Evolutionary conservation across 2,113 vertebrate species (phyloP).

Genomic region (Neodon shergylaensis): DNA sequence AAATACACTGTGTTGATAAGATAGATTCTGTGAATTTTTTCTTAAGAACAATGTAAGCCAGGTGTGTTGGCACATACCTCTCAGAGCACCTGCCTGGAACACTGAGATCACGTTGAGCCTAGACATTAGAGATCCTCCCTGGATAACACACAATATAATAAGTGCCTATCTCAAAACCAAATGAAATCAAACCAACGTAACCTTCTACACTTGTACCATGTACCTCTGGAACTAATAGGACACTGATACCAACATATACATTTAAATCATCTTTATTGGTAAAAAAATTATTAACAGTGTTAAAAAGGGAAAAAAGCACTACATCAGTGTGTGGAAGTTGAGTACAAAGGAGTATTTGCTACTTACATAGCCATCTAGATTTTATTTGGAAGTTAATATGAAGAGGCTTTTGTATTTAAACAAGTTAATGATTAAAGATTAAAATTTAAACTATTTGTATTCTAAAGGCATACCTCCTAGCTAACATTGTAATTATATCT

Average conservation of each 20-base stretch:
- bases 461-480: conserved; percentile 58
- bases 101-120: too few relatives aligned
- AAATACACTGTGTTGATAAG: neutral
- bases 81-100: neutral
- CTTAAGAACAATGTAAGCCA: neutral
- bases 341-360: conserved; percentile 7
- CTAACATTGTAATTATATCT: conserved; percentile 86
- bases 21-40: neutral
- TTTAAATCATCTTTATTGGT: conserved; percentile 64
- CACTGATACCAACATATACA: neutral
- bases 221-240: neutral
- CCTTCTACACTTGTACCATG: neutral
- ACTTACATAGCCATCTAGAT: conserved; percentile 22
- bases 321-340: conserved; percentile 23
- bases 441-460: conserved; percentile 56
- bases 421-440: conserved; percentile 46
- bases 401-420: conserved; percentile 32
- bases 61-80: neutral
- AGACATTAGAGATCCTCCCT: neutral
- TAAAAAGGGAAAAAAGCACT: conserved; percentile 43
- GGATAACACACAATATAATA: neutral
- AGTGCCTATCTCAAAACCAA: neutral
- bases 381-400: conserved; percentile 46
- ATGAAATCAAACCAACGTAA: neutral
- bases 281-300: conserved; percentile 40